Evolutionary conservation across 2,888 invertebrate genomes (phyloP).

Genomic region (Quadroppia sp.): DNA sequence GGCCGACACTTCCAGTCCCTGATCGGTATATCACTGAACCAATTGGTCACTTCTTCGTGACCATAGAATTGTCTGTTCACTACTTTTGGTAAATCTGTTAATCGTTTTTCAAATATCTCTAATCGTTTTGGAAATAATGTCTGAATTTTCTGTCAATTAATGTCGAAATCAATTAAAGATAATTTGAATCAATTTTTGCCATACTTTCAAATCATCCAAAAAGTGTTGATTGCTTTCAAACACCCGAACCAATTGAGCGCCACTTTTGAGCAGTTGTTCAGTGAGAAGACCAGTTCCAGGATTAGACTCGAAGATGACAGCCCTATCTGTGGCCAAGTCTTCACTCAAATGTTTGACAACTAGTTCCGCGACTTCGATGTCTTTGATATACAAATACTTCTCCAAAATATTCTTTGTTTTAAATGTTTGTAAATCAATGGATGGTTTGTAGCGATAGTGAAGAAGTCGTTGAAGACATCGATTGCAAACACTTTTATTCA

Average conservation of each 20-base stretch:
- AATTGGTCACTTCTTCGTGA: neutral
- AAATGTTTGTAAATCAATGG: no score
- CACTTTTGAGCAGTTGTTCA: neutral
- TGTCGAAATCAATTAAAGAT: neutral
- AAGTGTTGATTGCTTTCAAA: neutral
- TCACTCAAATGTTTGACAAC: neutral
- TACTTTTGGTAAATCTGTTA: neutral
- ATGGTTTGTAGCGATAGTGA: no score
- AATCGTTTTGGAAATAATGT: neutral
- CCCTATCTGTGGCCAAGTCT: neutral
- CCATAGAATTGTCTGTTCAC: neutral
- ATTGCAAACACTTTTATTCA: neutral
- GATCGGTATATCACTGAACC: neutral
- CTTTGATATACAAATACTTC: neutral
- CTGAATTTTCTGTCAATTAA: neutral
- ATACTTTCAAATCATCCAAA: neutral
- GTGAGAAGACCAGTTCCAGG: neutral
- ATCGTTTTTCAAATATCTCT: slow-evolving; percentile 16
- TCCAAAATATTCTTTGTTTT: neutral
- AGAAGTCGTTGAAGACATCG: neutral
- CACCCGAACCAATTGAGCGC: neutral
- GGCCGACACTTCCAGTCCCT: neutral
- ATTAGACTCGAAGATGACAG: slow-evolving; percentile 12
- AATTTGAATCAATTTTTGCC: neutral
- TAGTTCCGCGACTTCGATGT: neutral